Evolutionary conservation across 2,113 vertebrate species (phyloP).

Genomic region (Oophaga pumilio): DNA sequence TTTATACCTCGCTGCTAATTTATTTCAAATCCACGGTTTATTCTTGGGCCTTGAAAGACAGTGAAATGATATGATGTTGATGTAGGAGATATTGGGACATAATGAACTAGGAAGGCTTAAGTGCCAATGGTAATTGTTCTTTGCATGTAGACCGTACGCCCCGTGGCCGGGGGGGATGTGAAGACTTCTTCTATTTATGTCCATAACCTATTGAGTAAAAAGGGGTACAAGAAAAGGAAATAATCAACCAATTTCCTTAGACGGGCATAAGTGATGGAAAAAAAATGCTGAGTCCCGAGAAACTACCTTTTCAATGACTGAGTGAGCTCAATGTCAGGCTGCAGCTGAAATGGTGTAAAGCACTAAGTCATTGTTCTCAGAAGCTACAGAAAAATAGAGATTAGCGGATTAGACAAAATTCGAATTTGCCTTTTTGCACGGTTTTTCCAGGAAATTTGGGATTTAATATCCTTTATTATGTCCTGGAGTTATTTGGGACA

Average conservation of each 20-base stretch:
- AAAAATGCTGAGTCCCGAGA: neutral
- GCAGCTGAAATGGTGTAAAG: neutral
- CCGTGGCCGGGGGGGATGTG: neutral
- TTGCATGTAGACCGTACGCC: neutral
- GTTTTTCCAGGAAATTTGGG: too few species aligned
- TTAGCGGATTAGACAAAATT: too few species aligned
- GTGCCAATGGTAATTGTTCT: neutral
- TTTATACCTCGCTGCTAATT: neutral
- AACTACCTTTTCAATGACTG: neutral
- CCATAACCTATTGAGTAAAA: neutral
- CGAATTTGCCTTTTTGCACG: too few species aligned
- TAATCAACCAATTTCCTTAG: neutral
- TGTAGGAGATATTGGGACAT: neutral
- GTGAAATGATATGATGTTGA: neutral
- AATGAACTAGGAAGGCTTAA: neutral
- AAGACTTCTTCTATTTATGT: neutral
- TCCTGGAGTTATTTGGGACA: too few species aligned
- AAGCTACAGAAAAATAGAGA: too few species aligned
- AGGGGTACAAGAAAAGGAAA: neutral
- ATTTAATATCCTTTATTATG: too few species aligned
- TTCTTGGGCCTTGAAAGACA: slow-evolving; percentile 12
- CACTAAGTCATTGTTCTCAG: too few species aligned
- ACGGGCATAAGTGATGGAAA: neutral
- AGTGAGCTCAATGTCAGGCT: neutral
- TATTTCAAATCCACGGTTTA: neutral